Percentiles rank a stretch among this genome's conserved stretches.
These are phyloP conservation scores for Ormyrus thymus DNA, from an alignment of 2,888 invertebrate genomes.

Conservation along the genomic window DNA sequence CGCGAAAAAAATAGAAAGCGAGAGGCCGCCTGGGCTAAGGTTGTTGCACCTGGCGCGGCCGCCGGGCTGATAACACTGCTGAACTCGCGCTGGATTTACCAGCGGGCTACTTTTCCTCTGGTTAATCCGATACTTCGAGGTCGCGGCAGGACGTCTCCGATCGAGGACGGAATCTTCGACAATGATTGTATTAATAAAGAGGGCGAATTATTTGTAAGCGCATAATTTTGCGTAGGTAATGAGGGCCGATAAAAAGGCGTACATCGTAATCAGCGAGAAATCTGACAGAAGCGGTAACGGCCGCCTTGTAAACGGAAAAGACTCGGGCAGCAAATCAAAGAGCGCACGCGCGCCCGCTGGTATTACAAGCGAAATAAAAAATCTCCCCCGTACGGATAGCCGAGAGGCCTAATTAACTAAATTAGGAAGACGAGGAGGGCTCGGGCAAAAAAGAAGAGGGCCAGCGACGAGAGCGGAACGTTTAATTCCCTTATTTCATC, in stretches of 20 bases:
- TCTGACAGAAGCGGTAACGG: neutral
- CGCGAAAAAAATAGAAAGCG: constrained; percentile 36
- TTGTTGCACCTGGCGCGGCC: constrained; percentile 41
- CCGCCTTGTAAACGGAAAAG: neutral
- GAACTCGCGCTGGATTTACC: no score
- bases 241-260: no score
- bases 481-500: constrained; percentile 54
- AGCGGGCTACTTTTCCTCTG: no score
- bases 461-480: constrained; percentile 19
- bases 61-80: no score
- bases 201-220: no score
- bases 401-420: constrained; percentile 46
- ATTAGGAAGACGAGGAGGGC: constrained; percentile 31
- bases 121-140: no score
- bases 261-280: neutral
- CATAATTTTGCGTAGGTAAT: no score
- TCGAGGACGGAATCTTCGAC: no score
- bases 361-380: constrained; percentile 36
- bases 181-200: no score
- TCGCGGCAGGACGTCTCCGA: no score
- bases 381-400: constrained; percentile 8
- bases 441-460: neutral
- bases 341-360: neutral
- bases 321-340: neutral
- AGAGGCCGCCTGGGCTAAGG: constrained; percentile 26